Evolutionary conservation across 2,113 vertebrate species (phyloP).

Genomic region (Perognathus longimembris): DNA sequence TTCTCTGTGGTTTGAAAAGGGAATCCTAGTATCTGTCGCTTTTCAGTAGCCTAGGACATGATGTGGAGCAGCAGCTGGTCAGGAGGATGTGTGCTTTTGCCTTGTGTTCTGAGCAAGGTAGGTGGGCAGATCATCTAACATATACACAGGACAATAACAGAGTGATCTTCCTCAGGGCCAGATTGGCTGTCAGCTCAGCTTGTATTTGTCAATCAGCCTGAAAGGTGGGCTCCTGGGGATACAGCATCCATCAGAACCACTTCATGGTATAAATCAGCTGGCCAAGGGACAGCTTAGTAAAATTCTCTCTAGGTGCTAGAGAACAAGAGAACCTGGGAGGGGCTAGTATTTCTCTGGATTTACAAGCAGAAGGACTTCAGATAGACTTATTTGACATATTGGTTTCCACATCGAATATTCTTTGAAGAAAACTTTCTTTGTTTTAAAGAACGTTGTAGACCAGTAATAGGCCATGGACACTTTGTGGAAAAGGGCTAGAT

Average conservation of each 20-base stretch:
- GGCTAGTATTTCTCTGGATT: not conserved
- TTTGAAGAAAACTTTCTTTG: not conserved
- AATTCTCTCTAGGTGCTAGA: not conserved
- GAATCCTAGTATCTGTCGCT: not conserved
- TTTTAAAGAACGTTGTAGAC: conserved; percentile 16
- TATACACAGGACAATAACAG: not conserved
- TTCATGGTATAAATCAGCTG: not conserved
- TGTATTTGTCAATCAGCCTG: not conserved
- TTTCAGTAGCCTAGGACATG: not conserved
- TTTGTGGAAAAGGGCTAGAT: not conserved
- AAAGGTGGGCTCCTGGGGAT: not conserved
- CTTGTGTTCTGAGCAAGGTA: not conserved
- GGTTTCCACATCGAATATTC: conserved; percentile 41
- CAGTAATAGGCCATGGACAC: not conserved
- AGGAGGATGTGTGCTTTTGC: not conserved
- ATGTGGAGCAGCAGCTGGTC: not conserved
- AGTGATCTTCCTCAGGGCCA: not conserved
- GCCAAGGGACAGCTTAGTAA: not conserved
- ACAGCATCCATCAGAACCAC: accelerated
- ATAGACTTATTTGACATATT: not conserved
- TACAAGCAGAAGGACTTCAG: conserved; percentile 18
- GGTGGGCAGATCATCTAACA: not conserved
- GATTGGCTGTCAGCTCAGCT: not conserved
- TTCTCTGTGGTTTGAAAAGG: not conserved
- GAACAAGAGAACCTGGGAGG: not conserved